Conservation (phyloP, 2,113 vertebrate genomes). For the Pipra filicauda region DNA sequence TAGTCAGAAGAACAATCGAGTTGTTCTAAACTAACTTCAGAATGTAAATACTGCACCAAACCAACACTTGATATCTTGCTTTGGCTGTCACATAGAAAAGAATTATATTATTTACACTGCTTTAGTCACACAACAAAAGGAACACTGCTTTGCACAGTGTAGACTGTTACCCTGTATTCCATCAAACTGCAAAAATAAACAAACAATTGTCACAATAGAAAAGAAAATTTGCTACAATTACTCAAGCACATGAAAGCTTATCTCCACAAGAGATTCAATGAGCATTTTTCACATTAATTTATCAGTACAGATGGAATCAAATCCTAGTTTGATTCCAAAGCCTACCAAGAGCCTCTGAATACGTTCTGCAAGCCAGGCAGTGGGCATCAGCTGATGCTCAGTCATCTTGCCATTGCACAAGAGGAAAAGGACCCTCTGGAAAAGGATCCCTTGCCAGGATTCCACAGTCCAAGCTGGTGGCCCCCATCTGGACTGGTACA, state of each 20-base stretch:
- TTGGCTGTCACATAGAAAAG: conserved; percentile 29
- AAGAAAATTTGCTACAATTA: not conserved
- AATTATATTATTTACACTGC: conserved; percentile 20
- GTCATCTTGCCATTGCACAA: accelerated
- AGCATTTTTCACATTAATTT: not conserved
- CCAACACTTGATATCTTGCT: conserved; percentile 12
- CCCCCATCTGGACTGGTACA: not conserved
- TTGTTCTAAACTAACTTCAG: conserved; percentile 8
- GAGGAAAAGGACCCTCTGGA: not conserved
- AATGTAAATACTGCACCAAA: not conserved
- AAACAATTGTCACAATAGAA: not conserved
- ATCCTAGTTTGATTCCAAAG: not conserved
- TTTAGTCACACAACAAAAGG: conserved; percentile 12
- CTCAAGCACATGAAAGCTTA: not conserved
- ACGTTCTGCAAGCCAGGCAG: not conserved
- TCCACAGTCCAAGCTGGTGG: not conserved
- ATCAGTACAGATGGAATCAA: not conserved
- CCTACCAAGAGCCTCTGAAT: not conserved
- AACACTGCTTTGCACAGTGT: not conserved
- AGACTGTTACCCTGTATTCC: not conserved
- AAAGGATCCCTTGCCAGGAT: not conserved
- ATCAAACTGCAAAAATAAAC: not conserved
- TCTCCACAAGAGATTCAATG: not conserved
- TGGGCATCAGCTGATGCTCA: not conserved
- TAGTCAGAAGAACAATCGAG: not conserved